Conservation (phyloP, 2,797 vertebrate species). For the Macrochelys suwanniensis region DNA sequence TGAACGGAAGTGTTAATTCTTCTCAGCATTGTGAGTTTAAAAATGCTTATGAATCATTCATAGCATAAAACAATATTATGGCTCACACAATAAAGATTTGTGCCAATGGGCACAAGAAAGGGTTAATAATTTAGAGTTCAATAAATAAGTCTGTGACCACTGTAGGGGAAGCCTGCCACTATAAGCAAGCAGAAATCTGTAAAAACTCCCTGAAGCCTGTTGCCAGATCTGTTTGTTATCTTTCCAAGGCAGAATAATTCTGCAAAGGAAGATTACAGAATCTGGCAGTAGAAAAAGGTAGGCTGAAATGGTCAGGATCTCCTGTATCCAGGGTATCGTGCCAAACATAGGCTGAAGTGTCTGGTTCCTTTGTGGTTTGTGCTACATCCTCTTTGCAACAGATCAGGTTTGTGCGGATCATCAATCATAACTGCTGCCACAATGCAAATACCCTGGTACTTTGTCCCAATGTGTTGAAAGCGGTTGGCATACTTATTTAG, state of each 20-base stretch:
- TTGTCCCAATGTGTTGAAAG: slow-evolving; percentile 43
- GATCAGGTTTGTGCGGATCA: slow-evolving; percentile 65
- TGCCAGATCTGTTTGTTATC: slow-evolving; percentile 67
- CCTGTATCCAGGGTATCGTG: slow-evolving; percentile 45
- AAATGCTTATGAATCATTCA: slow-evolving; percentile 48
- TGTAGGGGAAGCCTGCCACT: neutral
- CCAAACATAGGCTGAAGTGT: slow-evolving; percentile 55
- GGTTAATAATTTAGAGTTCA: slow-evolving; percentile 46
- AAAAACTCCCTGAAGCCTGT: slow-evolving; percentile 41
- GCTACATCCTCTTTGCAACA: slow-evolving; percentile 76
- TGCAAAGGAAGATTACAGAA: slow-evolving; percentile 74
- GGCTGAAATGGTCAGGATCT: slow-evolving; percentile 57
- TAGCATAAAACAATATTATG: slow-evolving; percentile 7
- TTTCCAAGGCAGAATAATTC: slow-evolving; percentile 64
- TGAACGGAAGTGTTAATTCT: slow-evolving; percentile 69
- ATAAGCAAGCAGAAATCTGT: slow-evolving; percentile 26
- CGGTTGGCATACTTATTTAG: slow-evolving; percentile 65
- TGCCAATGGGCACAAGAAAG: slow-evolving; percentile 37
- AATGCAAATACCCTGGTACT: slow-evolving; percentile 50
- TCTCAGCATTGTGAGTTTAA: slow-evolving; percentile 40
- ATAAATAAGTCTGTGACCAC: neutral
- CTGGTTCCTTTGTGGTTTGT: slow-evolving; percentile 79
- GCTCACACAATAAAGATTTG: slow-evolving; percentile 22
- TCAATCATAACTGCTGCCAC: slow-evolving; percentile 71
- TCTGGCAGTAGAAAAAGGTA: slow-evolving; percentile 45